Conservation (phyloP, 2,888 invertebrate species). For the Drosophila formosana region DNA sequence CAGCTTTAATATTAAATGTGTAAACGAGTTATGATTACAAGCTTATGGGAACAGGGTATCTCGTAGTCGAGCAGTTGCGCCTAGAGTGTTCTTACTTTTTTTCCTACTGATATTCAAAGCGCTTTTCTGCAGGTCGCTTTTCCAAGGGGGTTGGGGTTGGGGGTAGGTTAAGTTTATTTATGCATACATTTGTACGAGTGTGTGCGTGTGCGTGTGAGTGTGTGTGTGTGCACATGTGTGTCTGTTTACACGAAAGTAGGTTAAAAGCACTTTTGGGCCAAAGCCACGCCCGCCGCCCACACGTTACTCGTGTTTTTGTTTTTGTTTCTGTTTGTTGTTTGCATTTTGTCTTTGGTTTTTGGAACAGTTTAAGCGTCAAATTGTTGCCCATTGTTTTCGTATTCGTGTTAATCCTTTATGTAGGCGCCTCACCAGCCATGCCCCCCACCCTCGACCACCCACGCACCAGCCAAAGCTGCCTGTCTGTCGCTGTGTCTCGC, state of each 20-base stretch:
- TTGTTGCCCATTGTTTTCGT: conserved; percentile 68
- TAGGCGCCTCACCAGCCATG: neutral
- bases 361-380: conserved; percentile 73
- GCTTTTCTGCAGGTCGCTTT: conserved; percentile 10
- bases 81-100: neutral
- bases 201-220: conserved; percentile 7
- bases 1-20: no score
- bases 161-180: conserved; percentile 69
- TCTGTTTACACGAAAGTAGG: conserved; percentile 71
- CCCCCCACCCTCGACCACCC: neutral
- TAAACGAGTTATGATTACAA: no score
- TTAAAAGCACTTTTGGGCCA: conserved; percentile 78
- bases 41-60: no score
- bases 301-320: conserved; percentile 11
- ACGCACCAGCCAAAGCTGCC: neutral
- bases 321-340: conserved; percentile 52
- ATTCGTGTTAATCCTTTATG: conserved; percentile 66
- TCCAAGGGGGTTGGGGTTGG: neutral
- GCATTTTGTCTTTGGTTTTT: conserved; percentile 74
- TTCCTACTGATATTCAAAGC: conserved; percentile 49
- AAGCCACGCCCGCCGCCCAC: conserved; percentile 38
- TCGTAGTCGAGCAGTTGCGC: no score
- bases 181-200: conserved; percentile 55
- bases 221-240: conserved; percentile 21
- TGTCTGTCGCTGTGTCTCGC: conserved; percentile 2